Percentiles rank a stretch among this genome's conserved stretches.
Conservation (phyloP, 1,140 invertebrate species). For the Diprion similis region DNA sequence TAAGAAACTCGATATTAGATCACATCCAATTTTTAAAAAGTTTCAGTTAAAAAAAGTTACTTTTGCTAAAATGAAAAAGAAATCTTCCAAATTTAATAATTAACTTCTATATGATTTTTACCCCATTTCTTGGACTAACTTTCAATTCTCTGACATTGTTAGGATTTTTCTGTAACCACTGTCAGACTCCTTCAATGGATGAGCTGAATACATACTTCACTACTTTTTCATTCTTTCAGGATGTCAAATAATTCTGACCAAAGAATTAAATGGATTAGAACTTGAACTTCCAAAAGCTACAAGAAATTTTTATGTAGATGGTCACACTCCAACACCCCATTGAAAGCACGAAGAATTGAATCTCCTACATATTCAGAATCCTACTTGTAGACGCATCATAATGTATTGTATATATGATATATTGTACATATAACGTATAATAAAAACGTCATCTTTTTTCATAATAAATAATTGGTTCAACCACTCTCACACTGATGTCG, state of each 20-base stretch:
- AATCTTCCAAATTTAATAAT: too few relatives aligned
- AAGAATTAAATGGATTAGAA: conserved; percentile 92
- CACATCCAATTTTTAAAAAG: neutral
- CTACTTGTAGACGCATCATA: neutral
- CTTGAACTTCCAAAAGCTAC: conserved; percentile 88
- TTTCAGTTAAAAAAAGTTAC: too few relatives aligned
- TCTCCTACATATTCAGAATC: neutral
- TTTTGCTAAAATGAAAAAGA: too few relatives aligned
- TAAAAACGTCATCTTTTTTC: neutral
- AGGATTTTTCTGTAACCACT: neutral
- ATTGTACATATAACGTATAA: neutral
- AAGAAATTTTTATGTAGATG: conserved; percentile 98
- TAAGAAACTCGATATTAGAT: too few relatives aligned
- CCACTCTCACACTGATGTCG: too few relatives aligned
- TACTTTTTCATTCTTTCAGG: conserved; percentile 62
- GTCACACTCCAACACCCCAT: conserved; percentile 92
- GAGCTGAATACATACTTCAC: neutral
- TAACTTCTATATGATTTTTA: conserved; percentile 19
- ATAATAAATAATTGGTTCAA: too few relatives aligned
- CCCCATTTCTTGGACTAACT: conserved; percentile 10
- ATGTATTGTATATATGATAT: neutral
- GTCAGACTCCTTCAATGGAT: neutral
- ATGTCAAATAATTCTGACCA: conserved; percentile 94
- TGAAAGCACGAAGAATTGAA: conserved; percentile 53
- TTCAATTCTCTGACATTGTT: neutral